These are phyloP conservation scores for Solenodon paradoxus DNA, from an alignment of 2,113 vertebrate species.

Conservation along the genomic window DNA sequence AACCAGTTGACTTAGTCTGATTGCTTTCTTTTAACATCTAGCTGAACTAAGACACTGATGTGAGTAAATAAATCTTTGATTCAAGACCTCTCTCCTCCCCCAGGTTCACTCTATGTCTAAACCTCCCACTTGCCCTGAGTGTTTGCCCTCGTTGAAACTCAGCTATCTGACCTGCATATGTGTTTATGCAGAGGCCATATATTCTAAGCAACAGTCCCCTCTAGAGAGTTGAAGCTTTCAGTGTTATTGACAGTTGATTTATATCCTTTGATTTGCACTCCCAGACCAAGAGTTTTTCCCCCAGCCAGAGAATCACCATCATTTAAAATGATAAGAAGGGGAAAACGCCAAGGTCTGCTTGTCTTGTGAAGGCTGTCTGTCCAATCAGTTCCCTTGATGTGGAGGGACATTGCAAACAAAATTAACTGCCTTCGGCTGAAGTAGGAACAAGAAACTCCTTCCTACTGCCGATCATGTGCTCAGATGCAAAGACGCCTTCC, in stretches of 20 bases:
- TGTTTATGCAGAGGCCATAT: background rate
- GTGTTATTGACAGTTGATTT: constrained; percentile 32
- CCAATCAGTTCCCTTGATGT: background rate
- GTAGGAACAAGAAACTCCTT: background rate
- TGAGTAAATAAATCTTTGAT: background rate
- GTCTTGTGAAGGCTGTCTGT: background rate
- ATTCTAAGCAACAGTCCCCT: background rate
- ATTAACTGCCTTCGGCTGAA: background rate
- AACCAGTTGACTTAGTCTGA: background rate
- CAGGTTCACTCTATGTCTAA: background rate
- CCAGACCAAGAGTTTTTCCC: background rate
- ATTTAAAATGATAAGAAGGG: constrained; percentile 2
- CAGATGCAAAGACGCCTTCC: background rate
- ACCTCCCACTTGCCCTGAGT: background rate
- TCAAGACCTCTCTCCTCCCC: background rate
- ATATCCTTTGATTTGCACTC: constrained; percentile 33
- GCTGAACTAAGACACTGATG: background rate
- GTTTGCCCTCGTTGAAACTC: background rate
- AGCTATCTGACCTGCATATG: background rate
- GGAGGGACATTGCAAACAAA: background rate
- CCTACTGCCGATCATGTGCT: background rate
- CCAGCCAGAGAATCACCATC: background rate
- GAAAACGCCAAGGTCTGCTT: background rate
- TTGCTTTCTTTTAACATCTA: background rate
- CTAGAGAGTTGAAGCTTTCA: background rate